phyloP scores from a whole-genome alignment of 2,797 vertebrate species.

The Pachyuromys duprasi region DNA sequence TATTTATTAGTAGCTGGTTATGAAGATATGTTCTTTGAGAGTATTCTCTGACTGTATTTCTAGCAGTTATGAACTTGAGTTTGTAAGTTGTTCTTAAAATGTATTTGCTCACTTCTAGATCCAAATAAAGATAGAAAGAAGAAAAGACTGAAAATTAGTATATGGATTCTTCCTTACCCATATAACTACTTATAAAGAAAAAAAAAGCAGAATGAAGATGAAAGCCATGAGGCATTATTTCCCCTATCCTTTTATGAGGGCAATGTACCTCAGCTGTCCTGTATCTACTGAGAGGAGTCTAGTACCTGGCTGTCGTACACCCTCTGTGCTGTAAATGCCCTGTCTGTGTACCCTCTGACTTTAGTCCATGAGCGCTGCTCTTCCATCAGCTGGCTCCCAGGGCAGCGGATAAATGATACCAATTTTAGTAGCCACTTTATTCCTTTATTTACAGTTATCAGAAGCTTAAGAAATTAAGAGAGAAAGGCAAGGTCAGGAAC shows the following conservation, averaged over 20 bases:
- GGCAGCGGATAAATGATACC: conserved; percentile 32
- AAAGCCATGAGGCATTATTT: conserved; percentile 57
- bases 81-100: conserved; percentile 81
- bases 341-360: background rate
- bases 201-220: conserved; percentile 54
- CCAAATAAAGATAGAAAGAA: conserved; percentile 82
- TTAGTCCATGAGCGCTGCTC: conserved; percentile 12
- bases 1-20: conserved; percentile 74
- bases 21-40: conserved; percentile 72
- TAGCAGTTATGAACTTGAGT: conserved; percentile 73
- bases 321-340: conserved; percentile 36
- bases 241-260: conserved; percentile 55
- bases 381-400: background rate
- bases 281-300: conserved; percentile 48
- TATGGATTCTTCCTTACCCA: conserved; percentile 73
- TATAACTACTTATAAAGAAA: conserved; percentile 61
- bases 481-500: conserved; percentile 59
- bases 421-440: conserved; percentile 27
- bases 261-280: conserved; percentile 56
- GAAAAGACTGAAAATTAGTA: conserved; percentile 80
- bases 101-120: conserved; percentile 80
- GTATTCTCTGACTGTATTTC: conserved; percentile 75
- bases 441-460: conserved; percentile 62
- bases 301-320: conserved; percentile 33
- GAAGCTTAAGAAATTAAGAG: conserved; percentile 30